phyloP scores from a whole-genome alignment of 2,113 vertebrate genomes.

The Gnathonemus longibarbis region DNA sequence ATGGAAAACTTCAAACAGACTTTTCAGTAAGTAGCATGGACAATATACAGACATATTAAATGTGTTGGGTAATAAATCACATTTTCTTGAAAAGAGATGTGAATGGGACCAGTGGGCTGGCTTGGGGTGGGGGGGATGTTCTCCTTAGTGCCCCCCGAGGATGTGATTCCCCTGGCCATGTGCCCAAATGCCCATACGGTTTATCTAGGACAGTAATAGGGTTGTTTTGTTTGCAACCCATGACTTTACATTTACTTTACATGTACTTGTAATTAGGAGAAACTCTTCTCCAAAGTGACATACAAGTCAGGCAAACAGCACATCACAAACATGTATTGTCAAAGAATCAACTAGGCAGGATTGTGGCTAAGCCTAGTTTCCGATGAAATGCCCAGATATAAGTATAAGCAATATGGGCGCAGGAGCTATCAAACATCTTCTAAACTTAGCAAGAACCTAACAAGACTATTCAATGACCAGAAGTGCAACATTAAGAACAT shows the following conservation, averaged over 20 bases:
- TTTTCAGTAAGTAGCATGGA: neutral
- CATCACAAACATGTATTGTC: neutral
- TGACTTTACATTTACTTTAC: neutral
- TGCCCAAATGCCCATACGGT: neutral
- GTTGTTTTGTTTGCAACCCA: neutral
- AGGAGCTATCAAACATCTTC: neutral
- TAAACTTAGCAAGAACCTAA: neutral
- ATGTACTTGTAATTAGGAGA: neutral
- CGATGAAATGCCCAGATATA: neutral
- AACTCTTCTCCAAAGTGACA: neutral
- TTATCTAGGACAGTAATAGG: neutral
- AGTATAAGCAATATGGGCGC: neutral
- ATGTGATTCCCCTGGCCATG: neutral
- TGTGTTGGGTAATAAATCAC: neutral
- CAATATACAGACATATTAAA: neutral
- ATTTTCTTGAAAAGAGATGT: neutral
- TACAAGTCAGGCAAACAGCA: neutral
- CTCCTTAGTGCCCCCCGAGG: neutral
- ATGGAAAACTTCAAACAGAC: no score
- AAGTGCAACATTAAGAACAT: neutral
- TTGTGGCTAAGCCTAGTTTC: neutral
- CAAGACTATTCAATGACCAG: neutral
- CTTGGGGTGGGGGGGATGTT: neutral
- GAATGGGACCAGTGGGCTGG: neutral
- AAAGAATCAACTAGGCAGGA: neutral